A percentile compares a stretch with the other conserved stretches of the same genome.
These are phyloP conservation scores for Aphidius ervi DNA, from an alignment of 1,140 invertebrate genomes.

Conservation along the genomic window DNA sequence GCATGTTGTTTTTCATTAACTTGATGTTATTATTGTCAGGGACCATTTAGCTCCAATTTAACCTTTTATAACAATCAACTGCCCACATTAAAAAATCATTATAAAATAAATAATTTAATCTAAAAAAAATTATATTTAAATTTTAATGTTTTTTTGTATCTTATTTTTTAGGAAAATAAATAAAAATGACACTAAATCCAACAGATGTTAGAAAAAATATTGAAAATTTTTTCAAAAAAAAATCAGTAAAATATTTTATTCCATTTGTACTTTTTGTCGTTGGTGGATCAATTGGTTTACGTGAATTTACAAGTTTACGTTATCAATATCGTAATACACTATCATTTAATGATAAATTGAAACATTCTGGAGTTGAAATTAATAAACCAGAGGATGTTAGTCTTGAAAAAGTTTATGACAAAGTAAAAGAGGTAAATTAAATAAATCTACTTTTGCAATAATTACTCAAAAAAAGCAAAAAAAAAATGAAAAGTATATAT, in stretches of 20 bases:
- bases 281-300: conserved; percentile 67
- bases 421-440: conserved; percentile 56
- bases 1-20: too few species aligned
- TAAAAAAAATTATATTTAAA: neutral
- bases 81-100: too few species aligned
- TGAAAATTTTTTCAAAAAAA: conserved; percentile 23
- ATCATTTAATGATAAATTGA: conserved; percentile 56
- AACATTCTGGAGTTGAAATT: conserved; percentile 62
- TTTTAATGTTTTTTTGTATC: too few species aligned
- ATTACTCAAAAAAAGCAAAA: too few species aligned
- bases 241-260: conserved; percentile 57
- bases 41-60: too few species aligned
- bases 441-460: too few species aligned
- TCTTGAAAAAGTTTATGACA: conserved; percentile 69
- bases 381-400: conserved; percentile 64
- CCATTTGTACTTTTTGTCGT: conserved; percentile 66
- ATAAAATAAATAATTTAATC: neutral
- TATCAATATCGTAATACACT: conserved; percentile 54
- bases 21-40: too few species aligned
- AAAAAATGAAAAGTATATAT: too few species aligned
- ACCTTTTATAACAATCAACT: too few species aligned
- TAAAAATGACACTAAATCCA: neutral
- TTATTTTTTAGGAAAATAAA: neutral
- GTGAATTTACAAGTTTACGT: conserved; percentile 66
- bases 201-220: neutral